Conservation (phyloP, 2,797 vertebrate genomes). For the Masticophis lateralis region DNA sequence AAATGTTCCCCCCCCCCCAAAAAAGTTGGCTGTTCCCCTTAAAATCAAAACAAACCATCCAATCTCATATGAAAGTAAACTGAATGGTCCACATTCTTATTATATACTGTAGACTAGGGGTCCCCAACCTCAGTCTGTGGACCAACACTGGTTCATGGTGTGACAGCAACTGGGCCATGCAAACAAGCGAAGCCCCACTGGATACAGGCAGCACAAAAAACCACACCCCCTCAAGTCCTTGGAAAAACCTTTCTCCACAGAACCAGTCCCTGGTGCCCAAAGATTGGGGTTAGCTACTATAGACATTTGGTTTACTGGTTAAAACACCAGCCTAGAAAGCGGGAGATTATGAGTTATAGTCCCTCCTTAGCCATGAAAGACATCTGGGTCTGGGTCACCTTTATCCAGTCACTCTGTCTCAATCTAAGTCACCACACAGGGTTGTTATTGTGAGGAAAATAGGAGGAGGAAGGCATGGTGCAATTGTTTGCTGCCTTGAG, state of each 20-base stretch:
- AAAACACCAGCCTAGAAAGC: background rate
- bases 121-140: background rate
- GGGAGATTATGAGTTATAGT: background rate
- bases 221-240: no score
- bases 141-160: no score
- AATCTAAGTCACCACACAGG: background rate
- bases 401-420: background rate
- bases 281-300: no score
- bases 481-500: background rate
- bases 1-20: background rate
- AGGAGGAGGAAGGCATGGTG: background rate
- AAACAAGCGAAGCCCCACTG: no score
- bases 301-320: background rate
- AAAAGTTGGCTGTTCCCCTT: background rate
- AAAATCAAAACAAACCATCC: background rate
- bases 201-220: no score
- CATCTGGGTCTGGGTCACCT: background rate
- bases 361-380: background rate
- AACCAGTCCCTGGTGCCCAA: no score
- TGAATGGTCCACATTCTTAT: background rate
- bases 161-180: no score
- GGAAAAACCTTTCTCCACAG: no score
- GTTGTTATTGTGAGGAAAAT: background rate
- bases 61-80: background rate
- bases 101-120: background rate